Evolutionary conservation across 2,113 vertebrate genomes (phyloP), one percentile per base, ranked within the genome.

Genomic region (Isurus oxyrinchus): DNA sequence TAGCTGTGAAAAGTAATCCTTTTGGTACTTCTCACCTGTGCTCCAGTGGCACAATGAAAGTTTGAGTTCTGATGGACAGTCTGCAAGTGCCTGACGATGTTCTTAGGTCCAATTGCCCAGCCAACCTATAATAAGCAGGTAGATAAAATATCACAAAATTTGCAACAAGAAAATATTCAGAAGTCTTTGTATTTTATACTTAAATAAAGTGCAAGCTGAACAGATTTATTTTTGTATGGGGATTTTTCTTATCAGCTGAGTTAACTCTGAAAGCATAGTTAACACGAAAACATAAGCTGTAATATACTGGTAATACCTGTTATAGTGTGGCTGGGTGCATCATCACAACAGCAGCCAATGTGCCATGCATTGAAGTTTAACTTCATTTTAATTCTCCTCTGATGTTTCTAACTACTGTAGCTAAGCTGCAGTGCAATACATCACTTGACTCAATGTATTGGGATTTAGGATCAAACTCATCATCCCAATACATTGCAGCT

Each of bases 61-160:
- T 98, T 66, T 0, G 98, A 98, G 97, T 99, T 99, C 97, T 99
- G 99, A 97, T 99, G 99, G 96, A 99, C 97, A 0, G 98, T 99
- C 96, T 98, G 97, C 94, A 99, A 96, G 97, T 99, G 98, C 97
- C 98, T 99, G 96, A 99, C 67, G 97, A 99, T 97, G 2, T 81
- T 88, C n/a, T 98, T 96, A 0, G 98, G 98, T 66, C 99, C 97
- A 0, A 99, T 97, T 0, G 97, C 98, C 99, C 99, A 99, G 97
- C 99, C 99, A 96, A 99, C 98, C 99, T 99, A 96, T 1, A 2
- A 96, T 59, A 53, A 96, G 27, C 81, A 79, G 94, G 95, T 66
- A 96, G 76, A 96, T 1, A 63, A 96, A 5, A 57, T 86, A 16
- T 55, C 91, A 93, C 16, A 5, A 2, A 57, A 66, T 95, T 96